phyloP scores from a whole-genome alignment of 2,797 vertebrate species.

The Thamnophis elegans region DNA sequence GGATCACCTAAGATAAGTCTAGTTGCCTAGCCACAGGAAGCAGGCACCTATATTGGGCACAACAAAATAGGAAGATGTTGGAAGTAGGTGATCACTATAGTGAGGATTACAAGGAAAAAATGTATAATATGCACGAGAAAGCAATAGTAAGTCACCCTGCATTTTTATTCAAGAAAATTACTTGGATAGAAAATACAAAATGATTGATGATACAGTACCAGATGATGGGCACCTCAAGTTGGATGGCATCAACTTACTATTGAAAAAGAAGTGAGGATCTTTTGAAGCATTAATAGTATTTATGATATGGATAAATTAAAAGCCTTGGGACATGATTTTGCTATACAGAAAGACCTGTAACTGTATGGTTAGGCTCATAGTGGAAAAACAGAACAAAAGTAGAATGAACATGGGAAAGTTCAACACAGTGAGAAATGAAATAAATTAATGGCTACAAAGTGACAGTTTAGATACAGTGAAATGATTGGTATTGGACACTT shows the following conservation, averaged over 20 bases:
- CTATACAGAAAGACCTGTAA: background rate
- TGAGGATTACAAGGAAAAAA: background rate
- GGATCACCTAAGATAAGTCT: background rate
- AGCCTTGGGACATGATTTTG: background rate
- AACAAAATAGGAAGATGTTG: background rate
- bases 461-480: background rate
- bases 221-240: background rate
- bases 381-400: background rate
- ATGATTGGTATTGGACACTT: background rate
- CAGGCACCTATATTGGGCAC: background rate
- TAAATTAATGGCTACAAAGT: background rate
- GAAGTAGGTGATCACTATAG: background rate
- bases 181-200: background rate
- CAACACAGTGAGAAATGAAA: background rate
- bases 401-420: background rate
- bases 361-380: background rate
- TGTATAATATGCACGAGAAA: background rate
- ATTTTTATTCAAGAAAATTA: background rate
- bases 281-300: background rate
- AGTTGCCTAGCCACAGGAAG: background rate
- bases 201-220: background rate
- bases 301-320: background rate
- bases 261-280: background rate
- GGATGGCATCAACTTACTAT: background rate
- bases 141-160: background rate